Percentiles rank a stretch among this genome's conserved stretches.
Conservation (phyloP, 1,140 invertebrate species). For the Drosophila kanapiae region DNA sequence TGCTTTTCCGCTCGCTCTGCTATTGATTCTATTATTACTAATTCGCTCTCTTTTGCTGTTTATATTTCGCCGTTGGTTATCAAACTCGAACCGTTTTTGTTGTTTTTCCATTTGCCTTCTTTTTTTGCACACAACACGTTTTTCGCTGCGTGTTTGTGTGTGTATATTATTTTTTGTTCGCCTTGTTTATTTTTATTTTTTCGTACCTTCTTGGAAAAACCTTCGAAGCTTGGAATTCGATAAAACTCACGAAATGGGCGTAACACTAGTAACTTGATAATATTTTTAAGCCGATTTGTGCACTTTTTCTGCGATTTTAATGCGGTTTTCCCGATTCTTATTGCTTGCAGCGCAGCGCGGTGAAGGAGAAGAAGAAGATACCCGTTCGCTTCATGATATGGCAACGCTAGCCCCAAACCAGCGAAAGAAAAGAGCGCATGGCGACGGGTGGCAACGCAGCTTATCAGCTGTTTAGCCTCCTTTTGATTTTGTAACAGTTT, state of each 20-base stretch:
- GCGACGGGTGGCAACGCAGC: slow-evolving; percentile 3
- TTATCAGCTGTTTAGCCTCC: slow-evolving; percentile 20
- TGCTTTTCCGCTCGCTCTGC: slow-evolving; percentile 30
- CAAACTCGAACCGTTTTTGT: slow-evolving; percentile 74
- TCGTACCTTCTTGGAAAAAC: slow-evolving; percentile 65
- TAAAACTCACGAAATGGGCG: slow-evolving; percentile 13
- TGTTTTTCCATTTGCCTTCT: slow-evolving; percentile 66
- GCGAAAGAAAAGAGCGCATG: slow-evolving; percentile 2
- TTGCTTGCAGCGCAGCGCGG: slow-evolving; percentile 75
- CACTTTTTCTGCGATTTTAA: slow-evolving; percentile 72
- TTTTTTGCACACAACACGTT: slow-evolving; percentile 82
- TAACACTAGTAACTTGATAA: slow-evolving; percentile 47
- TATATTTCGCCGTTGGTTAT: slow-evolving; percentile 65
- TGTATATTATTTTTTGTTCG: slow-evolving; percentile 82
- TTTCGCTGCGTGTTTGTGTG: slow-evolving; percentile 78
- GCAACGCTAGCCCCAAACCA: slow-evolving; percentile 5
- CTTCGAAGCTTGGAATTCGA: slow-evolving; percentile 18
- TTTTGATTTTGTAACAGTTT: slow-evolving; percentile 68
- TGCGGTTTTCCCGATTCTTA: slow-evolving; percentile 79
- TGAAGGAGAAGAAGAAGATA: slow-evolving; percentile 59
- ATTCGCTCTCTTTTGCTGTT: slow-evolving; percentile 48
- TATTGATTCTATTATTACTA: slow-evolving; percentile 62
- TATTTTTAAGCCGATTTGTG: slow-evolving; percentile 54
- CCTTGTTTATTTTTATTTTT: slow-evolving; percentile 79
- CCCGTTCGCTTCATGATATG: background rate